phyloP scores from a whole-genome alignment of 2,113 vertebrate genomes.

The Carassius auratus region DNA sequence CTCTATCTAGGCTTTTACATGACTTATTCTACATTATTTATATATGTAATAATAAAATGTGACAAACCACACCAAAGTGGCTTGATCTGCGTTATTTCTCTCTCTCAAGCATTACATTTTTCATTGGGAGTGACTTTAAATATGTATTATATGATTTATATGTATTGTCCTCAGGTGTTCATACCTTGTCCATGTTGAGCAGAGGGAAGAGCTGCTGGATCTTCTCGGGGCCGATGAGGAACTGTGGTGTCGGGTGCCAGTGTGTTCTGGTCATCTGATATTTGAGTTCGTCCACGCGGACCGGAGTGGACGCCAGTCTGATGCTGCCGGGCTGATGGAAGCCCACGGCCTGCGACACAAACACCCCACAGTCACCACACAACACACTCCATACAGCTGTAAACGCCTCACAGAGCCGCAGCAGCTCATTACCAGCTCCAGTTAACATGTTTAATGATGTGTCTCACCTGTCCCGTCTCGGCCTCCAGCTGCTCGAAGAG shows the following conservation, averaged over 20 bases:
- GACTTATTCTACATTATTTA: too few relatives aligned
- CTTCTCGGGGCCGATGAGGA: slow-evolving; percentile 86
- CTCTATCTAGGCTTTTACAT: too few relatives aligned
- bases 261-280: slow-evolving; percentile 92
- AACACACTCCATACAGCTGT: not conserved
- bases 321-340: slow-evolving; percentile 96
- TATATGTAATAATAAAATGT: too few relatives aligned
- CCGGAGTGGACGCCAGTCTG: slow-evolving; percentile 86
- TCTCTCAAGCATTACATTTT: too few relatives aligned
- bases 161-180: too few relatives aligned
- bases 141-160: too few relatives aligned
- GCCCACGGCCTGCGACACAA: slow-evolving; percentile 81
- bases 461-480: slow-evolving; percentile 92
- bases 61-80: too few relatives aligned
- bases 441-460: not conserved
- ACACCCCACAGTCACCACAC: not conserved
- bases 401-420: too few relatives aligned
- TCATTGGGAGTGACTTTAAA: too few relatives aligned
- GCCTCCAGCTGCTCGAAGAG: slow-evolving; percentile 91
- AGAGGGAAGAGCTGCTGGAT: slow-evolving; percentile 90
- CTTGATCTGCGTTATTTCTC: too few relatives aligned
- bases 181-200: slow-evolving; percentile 86
- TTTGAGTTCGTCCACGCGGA: slow-evolving; percentile 92
- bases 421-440: too few relatives aligned
- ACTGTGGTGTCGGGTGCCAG: slow-evolving; percentile 89